Base-by-base conservation (phyloP, 2,888 invertebrate genomes). In the Amaurobius ferox region DNA sequence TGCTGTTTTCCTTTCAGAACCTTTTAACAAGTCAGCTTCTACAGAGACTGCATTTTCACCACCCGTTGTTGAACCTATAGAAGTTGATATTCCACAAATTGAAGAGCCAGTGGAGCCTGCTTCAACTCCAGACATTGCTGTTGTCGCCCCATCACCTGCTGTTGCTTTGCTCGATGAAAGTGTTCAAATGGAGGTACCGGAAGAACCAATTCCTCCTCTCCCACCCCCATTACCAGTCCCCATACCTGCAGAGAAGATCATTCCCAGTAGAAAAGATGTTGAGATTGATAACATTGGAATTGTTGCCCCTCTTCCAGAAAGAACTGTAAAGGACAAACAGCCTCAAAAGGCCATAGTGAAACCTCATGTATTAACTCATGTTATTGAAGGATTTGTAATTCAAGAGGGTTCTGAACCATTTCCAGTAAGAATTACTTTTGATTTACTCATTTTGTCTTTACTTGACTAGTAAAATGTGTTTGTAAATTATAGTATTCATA, bases 321-420 rank as follows among this genome's bases (percentile, higher is more conserved):
- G 44, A 6, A 61, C 64, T 11, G 44, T 79, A 0, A 89, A 88
- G 67, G 89, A 88, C 11, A 89, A 89, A 48, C 88, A 88, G 26
- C 89, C 88, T 23, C 89, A 89, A 19, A 88, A 86, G 64, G 89
- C 89, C 0, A 89, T 89, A 13, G 89, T 89, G 6, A 89, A 89
- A 71, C 89, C 89, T 11, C 97, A 97, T 91, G 96, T 98, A 7
- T 92, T 98, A 73, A 98, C 98, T 0, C 98, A 98, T 91, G 97
- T 98, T 29, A 98, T 98, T 88, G 98, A 98, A 91, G 98, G 98
- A 73, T 98, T 97, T 91, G 96, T 98, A 7, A 98, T 98, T 89
- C 97, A 98, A 91, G 98, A 98, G 93, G 97, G 94, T 91, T 90
- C 91, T 13, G 92, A 92, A 89, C 91, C 92, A 6, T 92, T 92